These are phyloP conservation scores for Chiloscyllium punctatum DNA, from an alignment of 2,797 vertebrate genomes.

Conservation along the genomic window DNA sequence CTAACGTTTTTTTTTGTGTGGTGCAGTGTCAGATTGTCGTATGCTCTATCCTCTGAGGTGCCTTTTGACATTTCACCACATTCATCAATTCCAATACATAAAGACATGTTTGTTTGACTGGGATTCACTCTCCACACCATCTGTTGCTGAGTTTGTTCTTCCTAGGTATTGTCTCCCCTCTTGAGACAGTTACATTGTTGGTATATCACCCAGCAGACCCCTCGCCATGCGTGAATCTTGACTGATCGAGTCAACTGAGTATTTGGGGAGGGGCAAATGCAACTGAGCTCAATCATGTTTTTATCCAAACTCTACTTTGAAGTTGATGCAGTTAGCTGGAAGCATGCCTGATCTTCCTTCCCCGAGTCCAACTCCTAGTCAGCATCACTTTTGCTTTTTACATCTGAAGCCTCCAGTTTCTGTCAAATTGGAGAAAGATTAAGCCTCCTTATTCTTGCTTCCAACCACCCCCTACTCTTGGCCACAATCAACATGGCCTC, in stretches of 20 bases:
- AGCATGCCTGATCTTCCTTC: slow-evolving; percentile 48
- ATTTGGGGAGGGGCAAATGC: not conserved
- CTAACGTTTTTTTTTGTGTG: not conserved
- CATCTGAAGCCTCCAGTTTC: not conserved
- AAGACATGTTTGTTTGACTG: not conserved
- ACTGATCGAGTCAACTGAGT: not conserved
- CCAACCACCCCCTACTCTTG: not conserved
- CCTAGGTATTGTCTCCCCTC: not conserved
- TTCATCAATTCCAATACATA: not conserved
- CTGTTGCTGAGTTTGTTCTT: not conserved
- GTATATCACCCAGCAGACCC: not conserved
- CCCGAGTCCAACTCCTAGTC: slow-evolving; percentile 43
- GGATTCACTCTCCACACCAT: not conserved
- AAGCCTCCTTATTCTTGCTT: not conserved
- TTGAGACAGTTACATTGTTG: not conserved
- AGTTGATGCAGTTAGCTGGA: not conserved
- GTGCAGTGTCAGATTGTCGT: not conserved
- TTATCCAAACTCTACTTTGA: not conserved
- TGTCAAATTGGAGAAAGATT: not conserved
- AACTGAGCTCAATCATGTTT: not conserved
- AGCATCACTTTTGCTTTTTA: not conserved
- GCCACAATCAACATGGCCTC: not conserved
- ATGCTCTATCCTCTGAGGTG: not conserved
- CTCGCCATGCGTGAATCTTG: not conserved
- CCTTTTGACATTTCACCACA: not conserved